These are phyloP conservation scores for Acrossocheilus fasciatus DNA, from an alignment of 2,797 vertebrate species.

Conservation along the genomic window DNA sequence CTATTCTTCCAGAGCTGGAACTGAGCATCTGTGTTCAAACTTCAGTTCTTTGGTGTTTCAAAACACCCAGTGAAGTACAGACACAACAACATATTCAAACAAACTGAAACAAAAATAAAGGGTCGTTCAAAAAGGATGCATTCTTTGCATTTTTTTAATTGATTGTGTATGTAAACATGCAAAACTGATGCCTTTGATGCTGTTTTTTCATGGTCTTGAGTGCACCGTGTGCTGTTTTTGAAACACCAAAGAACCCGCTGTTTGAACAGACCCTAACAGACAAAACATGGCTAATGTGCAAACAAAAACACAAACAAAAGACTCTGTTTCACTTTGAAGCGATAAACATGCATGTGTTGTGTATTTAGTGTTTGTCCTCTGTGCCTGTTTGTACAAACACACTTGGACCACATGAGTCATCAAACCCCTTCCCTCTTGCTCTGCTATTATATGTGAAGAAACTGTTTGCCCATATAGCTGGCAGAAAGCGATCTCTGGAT, in stretches of 20 bases:
- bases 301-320: constrained; percentile 7
- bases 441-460: constrained; percentile 1
- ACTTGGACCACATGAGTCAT: constrained; percentile 37
- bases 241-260: neutral
- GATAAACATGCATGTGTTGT: neutral
- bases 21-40: neutral
- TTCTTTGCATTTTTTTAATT: neutral
- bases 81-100: neutral
- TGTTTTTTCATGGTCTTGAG: neutral
- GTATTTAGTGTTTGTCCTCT: constrained; percentile 23
- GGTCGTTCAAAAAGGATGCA: neutral
- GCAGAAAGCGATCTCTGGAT: constrained; percentile 46
- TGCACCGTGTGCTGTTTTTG: neutral
- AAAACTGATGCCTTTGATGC: neutral
- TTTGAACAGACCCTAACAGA: constrained; percentile 1
- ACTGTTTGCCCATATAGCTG: constrained; percentile 51
- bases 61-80: neutral
- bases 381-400: constrained; percentile 33
- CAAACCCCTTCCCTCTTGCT: constrained; percentile 20
- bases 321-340: neutral
- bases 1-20: neutral
- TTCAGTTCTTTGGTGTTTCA: neutral
- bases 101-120: neutral
- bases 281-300: neutral
- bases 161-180: neutral